These are phyloP conservation scores for Eidolon helvum DNA, from an alignment of 2,113 vertebrate species.

Conservation along the genomic window DNA sequence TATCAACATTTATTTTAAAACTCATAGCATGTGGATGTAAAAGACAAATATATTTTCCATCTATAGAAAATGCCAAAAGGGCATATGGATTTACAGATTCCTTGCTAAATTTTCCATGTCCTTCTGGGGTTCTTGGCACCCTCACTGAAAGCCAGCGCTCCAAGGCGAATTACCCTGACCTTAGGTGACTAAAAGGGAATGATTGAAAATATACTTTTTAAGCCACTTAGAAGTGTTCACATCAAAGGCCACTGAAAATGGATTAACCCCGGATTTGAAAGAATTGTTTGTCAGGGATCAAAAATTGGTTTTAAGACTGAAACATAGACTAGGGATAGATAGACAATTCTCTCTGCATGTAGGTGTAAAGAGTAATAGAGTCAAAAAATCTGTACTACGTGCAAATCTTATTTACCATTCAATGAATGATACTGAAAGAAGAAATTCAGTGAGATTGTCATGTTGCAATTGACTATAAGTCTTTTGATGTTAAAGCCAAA, in stretches of 20 bases:
- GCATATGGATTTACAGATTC: not conserved
- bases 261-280: conserved; percentile 63
- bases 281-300: conserved; percentile 52
- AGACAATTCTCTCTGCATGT: not conserved
- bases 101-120: not conserved
- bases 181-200: conserved; percentile 33
- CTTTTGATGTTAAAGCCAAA: conserved; percentile 32
- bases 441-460: not conserved
- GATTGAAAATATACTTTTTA: conserved; percentile 60
- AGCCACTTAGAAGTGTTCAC: conserved; percentile 61
- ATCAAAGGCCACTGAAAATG: conserved; percentile 58
- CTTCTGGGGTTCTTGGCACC: not conserved
- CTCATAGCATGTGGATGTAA: not conserved
- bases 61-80: not conserved
- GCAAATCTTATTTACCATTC: conserved; percentile 25
- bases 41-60: not conserved
- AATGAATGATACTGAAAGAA: conserved; percentile 29
- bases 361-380: conserved; percentile 7
- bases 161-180: conserved; percentile 53
- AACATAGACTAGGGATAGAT: not conserved
- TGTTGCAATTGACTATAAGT: not conserved
- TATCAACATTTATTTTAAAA: not conserved
- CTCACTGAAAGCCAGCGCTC: not conserved
- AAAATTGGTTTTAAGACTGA: conserved; percentile 47
- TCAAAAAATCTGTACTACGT: not conserved